Evolutionary conservation across 2,113 vertebrate species (phyloP), one percentile per base, ranked within the genome.

Genomic region (Panthera tigris): DNA sequence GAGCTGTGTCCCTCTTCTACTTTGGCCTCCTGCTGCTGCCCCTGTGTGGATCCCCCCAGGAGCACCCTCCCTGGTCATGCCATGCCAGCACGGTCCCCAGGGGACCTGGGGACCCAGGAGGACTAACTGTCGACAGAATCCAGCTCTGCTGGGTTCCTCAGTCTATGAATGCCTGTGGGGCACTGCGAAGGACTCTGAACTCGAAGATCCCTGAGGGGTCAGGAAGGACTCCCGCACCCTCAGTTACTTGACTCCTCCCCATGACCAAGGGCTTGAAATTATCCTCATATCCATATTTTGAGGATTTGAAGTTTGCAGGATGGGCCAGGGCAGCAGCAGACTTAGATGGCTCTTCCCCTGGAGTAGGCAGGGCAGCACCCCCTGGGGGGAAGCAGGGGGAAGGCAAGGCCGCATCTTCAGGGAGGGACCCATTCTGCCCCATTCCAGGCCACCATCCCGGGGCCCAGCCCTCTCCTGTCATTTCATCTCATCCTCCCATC

Each of bases 381-480:
- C 50, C 73, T 82, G 57, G 63, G 31, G 55, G 71, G 7, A 0
- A 15, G 0, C 13, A 0, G 84, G 41, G 9, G 50, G 19, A 45
- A n/a, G 71, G 29, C 6, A 0, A 1, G 10, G 57, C 25, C 12
- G 0, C 1, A 0, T 15, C 86, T 65, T 55, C 21, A 39, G 16
- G 19, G n/a, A 39, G 21, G 19, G n/a, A 39, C 33, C 10, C 0
- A 13, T 9, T 29, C 4, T 23, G 18, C 18, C 4, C 1, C 23
- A 9, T 76, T 57, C 11, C 2, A 3, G 8, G n/a, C 50, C n/a
- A 55, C 55, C 45, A 55, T 61, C 68, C 14, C n/a, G 84, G 39
- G 69, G 50, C 45, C 66, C 55, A 21, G 4, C 19, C 19, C 15
- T 57, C 55, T 57, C 55, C 55, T 57, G 73, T 45, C 25, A 41